Evolutionary conservation across 2,113 vertebrate genomes (phyloP).

Genomic region (Cromileptes altivelis): DNA sequence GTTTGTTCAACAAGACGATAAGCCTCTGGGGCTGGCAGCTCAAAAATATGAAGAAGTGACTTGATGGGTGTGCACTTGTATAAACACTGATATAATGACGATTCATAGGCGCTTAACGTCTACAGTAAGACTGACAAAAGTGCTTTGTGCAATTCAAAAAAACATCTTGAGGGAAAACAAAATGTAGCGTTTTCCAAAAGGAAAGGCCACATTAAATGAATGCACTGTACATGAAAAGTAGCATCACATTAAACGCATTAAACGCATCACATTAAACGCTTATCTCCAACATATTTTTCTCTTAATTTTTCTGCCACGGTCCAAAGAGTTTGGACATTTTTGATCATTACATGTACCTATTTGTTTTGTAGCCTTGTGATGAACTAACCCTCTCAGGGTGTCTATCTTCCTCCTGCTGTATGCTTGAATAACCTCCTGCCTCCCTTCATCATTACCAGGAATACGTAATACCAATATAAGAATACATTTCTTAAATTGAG

Average conservation of each 20-base stretch:
- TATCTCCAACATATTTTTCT: too few relatives aligned
- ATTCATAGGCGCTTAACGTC: background rate
- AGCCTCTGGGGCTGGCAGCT: background rate
- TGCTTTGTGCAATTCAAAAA: background rate
- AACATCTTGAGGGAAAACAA: background rate
- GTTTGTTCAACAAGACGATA: slow-evolving; percentile 24
- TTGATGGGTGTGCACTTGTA: slow-evolving; percentile 6
- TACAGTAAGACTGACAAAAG: background rate
- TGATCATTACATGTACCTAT: background rate
- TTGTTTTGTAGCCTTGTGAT: background rate
- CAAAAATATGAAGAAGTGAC: background rate
- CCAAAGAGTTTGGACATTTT: background rate
- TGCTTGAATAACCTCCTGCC: background rate
- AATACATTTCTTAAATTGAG: background rate
- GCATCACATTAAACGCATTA: background rate
- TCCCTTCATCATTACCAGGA: background rate
- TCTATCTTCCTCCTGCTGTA: background rate
- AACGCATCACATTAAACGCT: background rate
- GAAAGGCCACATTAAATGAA: background rate
- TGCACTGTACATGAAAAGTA: background rate
- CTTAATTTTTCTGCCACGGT: background rate
- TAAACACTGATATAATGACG: background rate
- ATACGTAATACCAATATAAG: background rate
- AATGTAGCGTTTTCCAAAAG: background rate
- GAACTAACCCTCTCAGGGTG: background rate